Evolutionary conservation across 2,888 invertebrate species (phyloP), one percentile per base, ranked within the genome.

Genomic region (Cenopis cana): DNA sequence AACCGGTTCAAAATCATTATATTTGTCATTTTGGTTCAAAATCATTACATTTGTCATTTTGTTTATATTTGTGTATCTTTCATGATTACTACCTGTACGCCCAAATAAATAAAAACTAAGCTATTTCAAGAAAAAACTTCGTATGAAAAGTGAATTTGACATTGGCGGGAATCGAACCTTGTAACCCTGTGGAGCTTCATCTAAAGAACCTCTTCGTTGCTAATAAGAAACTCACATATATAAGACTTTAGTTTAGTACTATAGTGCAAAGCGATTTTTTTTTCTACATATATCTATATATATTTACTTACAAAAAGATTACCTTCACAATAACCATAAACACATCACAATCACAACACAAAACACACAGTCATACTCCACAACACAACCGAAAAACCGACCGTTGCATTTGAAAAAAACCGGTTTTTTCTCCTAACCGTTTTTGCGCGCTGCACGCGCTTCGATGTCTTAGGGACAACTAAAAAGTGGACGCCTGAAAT

Each of bases 381-480:
- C 74, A 73, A 55, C 72, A 71, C 74, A 64, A 76, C 74, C 73
- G 74, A 68, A 62, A 75, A 77, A 76, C 74, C 77, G 78, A 78
- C 62, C 64, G 69, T 70, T 71, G 60, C 52, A 52, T 29, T 62
- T 62, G 36, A 78, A 77, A 77, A 78, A 78, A 76, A 78, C 79
- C 79, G 77, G 81, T 75, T 71, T 77, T 81, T 82, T 82, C 33
- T 76, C 76, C 76, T 72, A 72, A 76, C 79, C 82, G 83, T 85
- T 86, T 82, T 75, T 74, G 61, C 65, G 72, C 74, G 49, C 59
- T 68, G 64, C 75, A 75, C 75, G 79, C 79, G 76, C 75, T 81
- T 76, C 90, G 87, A 81, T 79, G 91, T 86, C 91, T 89, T 89
- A 85, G 79, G 82, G 82, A 80, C 86, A 84, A 93, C 93, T 93